A percentile compares a stretch with the other conserved stretches of the same genome.
Evolutionary conservation across 2,888 invertebrate species (phyloP).

Genomic region (Phymatocera aterrima): DNA sequence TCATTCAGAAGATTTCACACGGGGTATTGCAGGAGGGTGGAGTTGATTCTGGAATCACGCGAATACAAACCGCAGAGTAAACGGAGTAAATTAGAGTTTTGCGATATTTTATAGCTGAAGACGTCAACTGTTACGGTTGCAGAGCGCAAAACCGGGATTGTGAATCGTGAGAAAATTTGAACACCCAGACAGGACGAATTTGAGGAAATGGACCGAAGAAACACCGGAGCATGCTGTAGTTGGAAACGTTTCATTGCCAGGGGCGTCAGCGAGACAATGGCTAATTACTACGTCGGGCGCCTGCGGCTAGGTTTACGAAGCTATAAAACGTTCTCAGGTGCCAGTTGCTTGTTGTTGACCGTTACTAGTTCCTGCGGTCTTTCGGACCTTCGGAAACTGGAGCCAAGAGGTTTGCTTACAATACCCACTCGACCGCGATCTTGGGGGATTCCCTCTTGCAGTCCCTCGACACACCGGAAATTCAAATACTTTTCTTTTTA

Average conservation of each 20-base stretch:
- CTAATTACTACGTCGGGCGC: constrained; percentile 48
- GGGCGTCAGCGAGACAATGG: constrained; percentile 49
- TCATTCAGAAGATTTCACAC: not conserved
- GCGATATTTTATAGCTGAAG: not conserved
- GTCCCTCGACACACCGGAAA: not conserved
- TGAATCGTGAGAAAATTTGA: constrained; percentile 24
- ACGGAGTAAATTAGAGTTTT: not conserved
- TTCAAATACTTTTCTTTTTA: not conserved
- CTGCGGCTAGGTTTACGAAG: constrained; percentile 48
- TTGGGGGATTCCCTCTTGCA: not conserved
- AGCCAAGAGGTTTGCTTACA: constrained; percentile 18
- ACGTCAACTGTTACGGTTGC: not conserved
- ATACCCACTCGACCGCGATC: constrained; percentile 16
- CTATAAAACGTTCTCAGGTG: constrained; percentile 48
- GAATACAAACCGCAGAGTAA: not conserved
- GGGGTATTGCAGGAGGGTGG: not conserved
- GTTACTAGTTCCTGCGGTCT: constrained; percentile 37
- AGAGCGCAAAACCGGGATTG: not conserved
- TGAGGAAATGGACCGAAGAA: constrained; percentile 35
- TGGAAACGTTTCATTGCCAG: constrained; percentile 36
- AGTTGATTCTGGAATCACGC: not conserved
- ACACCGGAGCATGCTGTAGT: constrained; percentile 1
- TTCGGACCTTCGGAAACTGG: constrained; percentile 29
- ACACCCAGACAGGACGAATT: constrained; percentile 29
- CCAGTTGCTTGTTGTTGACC: constrained; percentile 34